Conservation (phyloP, 2,888 invertebrate species). For the Drosophila merina region DNA sequence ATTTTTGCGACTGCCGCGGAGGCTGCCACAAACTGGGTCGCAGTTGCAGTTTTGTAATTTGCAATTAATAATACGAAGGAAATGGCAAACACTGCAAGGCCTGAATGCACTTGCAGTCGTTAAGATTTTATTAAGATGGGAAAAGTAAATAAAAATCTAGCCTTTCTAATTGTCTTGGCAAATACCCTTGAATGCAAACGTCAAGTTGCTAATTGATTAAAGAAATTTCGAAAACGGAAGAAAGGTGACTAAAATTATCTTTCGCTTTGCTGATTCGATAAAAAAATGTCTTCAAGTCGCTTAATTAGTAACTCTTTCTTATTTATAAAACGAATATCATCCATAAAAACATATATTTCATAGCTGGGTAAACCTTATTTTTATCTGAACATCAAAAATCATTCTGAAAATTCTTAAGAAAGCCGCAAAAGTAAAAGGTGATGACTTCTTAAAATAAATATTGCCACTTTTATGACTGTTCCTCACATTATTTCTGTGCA, state of each 20-base stretch:
- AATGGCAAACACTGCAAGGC: conserved; percentile 13
- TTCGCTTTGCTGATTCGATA: background rate
- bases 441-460: conserved; percentile 27
- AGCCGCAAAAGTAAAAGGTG: conserved; percentile 12
- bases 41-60: conserved; percentile 68
- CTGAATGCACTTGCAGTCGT: conserved; percentile 11
- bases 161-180: background rate
- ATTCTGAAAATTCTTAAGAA: conserved; percentile 12
- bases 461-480: conserved; percentile 10
- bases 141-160: conserved; percentile 12
- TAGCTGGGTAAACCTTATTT: background rate
- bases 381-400: conserved; percentile 11
- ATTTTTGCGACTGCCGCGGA: conserved; percentile 29
- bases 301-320: background rate
- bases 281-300: background rate
- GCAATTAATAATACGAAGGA: conserved; percentile 58
- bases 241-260: background rate
- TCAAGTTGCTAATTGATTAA: background rate
- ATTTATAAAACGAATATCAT: background rate
- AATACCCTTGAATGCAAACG: background rate
- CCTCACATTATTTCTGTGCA: conserved; percentile 3
- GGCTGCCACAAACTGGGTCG: conserved; percentile 64
- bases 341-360: background rate
- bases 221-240: background rate
- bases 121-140: conserved; percentile 18